phyloP scores from a whole-genome alignment of 64 coral and sea anemone species.

The Cladopsammia gracilis region DNA sequence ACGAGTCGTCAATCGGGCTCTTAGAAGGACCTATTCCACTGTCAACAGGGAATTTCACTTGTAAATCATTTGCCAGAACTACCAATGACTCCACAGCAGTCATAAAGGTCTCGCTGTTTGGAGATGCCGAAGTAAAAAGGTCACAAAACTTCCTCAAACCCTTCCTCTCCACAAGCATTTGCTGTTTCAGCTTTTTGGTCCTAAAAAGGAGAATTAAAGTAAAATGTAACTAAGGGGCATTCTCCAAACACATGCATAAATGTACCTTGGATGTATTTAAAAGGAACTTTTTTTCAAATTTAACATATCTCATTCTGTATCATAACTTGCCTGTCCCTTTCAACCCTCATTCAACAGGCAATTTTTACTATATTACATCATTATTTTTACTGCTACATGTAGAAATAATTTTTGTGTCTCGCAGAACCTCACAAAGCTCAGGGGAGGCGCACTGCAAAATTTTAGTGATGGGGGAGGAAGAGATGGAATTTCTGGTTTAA shows the following conservation, averaged over 20 bases:
- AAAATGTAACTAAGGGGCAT: neutral
- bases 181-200: conserved; percentile 49
- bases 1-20: neutral
- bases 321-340: no score
- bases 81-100: conserved; percentile 40
- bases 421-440: no score
- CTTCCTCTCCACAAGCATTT: conserved; percentile 39
- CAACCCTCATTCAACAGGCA: no score
- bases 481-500: no score
- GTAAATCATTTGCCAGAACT: conserved; percentile 50
- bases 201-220: neutral
- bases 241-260: neutral
- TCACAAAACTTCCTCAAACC: conserved; percentile 52
- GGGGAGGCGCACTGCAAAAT: no score
- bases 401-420: no score
- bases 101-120: conserved; percentile 33
- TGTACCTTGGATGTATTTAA: no score
- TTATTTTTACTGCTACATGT: no score
- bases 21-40: neutral
- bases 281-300: no score
- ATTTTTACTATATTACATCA: no score
- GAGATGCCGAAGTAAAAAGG: neutral
- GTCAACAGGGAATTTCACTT: neutral
- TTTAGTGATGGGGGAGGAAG: no score
- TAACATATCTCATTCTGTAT: no score